Evolutionary conservation across 2,113 vertebrate genomes (phyloP).

Genomic region (Toxotes chatareus): DNA sequence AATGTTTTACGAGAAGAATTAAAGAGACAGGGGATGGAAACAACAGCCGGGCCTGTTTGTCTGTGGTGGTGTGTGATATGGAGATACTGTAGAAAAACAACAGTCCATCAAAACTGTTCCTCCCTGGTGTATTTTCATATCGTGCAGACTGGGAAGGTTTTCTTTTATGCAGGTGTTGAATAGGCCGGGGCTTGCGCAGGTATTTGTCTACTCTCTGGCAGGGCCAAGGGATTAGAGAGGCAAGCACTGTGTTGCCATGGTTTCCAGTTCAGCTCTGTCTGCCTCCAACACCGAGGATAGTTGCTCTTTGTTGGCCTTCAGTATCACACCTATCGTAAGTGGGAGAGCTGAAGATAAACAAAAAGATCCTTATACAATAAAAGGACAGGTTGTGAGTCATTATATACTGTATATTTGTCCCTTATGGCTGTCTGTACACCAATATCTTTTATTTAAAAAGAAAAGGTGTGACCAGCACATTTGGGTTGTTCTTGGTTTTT

Average conservation of each 20-base stretch:
- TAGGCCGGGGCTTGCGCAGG: slow-evolving; percentile 80
- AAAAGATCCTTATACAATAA: slow-evolving; percentile 61
- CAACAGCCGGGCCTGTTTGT: slow-evolving; percentile 43
- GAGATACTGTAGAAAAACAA: slow-evolving; percentile 62
- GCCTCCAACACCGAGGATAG: slow-evolving; percentile 73
- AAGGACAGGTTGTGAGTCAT: slow-evolving; percentile 58
- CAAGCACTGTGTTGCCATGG: slow-evolving; percentile 86
- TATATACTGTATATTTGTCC: slow-evolving; percentile 47
- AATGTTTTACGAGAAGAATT: slow-evolving; percentile 49
- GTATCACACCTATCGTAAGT: slow-evolving; percentile 72
- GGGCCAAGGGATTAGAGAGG: slow-evolving; percentile 79
- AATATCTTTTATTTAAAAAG: slow-evolving; percentile 20
- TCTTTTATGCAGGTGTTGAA: slow-evolving; percentile 84
- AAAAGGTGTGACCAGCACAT: slow-evolving; percentile 48
- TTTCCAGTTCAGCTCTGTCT: slow-evolving; percentile 82
- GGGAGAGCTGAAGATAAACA: slow-evolving; percentile 70
- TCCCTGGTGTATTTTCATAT: slow-evolving; percentile 76
- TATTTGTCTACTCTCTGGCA: slow-evolving; percentile 81
- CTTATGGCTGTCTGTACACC: slow-evolving; percentile 20
- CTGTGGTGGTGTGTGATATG: slow-evolving; percentile 60
- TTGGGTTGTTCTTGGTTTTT: slow-evolving; percentile 37
- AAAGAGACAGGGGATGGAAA: slow-evolving; percentile 32
- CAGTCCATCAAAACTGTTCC: slow-evolving; percentile 70
- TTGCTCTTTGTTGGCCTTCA: slow-evolving; percentile 78
- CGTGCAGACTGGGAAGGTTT: slow-evolving; percentile 68